Evolutionary conservation across 2,888 invertebrate species (phyloP), one percentile per base, ranked within the genome.

Genomic region (Scaptomyza polygonia): DNA sequence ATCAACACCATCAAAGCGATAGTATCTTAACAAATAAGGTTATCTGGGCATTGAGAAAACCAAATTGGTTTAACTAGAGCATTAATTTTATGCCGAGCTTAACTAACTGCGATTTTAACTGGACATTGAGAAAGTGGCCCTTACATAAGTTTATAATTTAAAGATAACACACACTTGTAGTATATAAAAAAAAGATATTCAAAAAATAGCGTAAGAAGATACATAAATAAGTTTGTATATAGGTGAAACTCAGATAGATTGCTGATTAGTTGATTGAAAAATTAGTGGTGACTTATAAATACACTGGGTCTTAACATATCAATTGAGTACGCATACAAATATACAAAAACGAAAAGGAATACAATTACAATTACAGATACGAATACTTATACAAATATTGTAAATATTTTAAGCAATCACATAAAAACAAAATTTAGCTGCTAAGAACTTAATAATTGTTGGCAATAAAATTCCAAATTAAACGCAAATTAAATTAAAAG

Each of bases 391-490:
- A 71, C 55, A 51, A 61, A 58, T 67, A 71, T 43, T 62, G 48
- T 67, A 67, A 72, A 54, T 55, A n/a, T n/a, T 67, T 51, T 12
- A 77, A 73, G 72, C 73, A 58, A 52, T 67, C 61, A 66, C 59
- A 66, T 45, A 59, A 66, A 49, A 63, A 43, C 11, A 63, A 66
- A 65, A 72, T 67, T 52, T 36, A 55, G 68, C 68, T 29, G 56
- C 53, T 67, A 68, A 66, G 27, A 74, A 69, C 27, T 55, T 5
- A 56, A 69, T 29, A 67, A 73, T 63, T 58, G 78, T 81, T 86
- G 75, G 71, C 82, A 81, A 72, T 67, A 68, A 85, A 65, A 36
- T 72, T 72, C 44, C 58, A 68, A 81, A 72, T 59, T 39, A 73
- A 64, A 65, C 44, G 58, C 56, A 74, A 82, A 74, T 14, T 48